phyloP scores from a whole-genome alignment of 2,888 invertebrate species.

The Apamea anceps region DNA sequence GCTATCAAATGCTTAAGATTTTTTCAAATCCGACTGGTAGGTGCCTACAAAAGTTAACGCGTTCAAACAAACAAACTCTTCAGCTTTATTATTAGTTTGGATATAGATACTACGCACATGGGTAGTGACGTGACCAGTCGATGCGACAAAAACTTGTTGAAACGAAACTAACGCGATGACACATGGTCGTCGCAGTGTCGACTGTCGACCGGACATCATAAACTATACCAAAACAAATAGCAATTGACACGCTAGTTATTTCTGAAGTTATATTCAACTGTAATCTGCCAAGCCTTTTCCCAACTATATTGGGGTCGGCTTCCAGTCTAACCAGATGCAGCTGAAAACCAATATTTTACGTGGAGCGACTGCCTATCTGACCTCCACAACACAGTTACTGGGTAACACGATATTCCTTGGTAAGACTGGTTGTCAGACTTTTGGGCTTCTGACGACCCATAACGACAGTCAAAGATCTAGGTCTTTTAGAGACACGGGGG shows the following conservation, averaged over 20 bases:
- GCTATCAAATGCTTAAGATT: too few relatives aligned
- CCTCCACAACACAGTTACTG: too few relatives aligned
- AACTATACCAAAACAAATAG: conserved; percentile 43
- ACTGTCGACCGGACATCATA: conserved; percentile 26
- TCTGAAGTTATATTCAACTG: conserved; percentile 6
- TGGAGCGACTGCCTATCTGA: too few relatives aligned
- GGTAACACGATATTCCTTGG: too few relatives aligned
- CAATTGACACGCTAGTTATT: conserved; percentile 26
- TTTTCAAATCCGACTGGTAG: too few relatives aligned
- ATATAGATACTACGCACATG: neutral
- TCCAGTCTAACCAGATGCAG: neutral
- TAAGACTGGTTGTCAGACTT: too few relatives aligned
- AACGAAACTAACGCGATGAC: conserved; percentile 51
- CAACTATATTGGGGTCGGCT: neutral
- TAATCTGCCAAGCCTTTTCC: neutral
- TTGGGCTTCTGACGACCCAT: too few relatives aligned
- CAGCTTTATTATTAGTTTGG: too few relatives aligned
- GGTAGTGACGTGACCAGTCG: conserved; percentile 25
- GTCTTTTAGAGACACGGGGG: too few relatives aligned
- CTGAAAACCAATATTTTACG: too few relatives aligned
- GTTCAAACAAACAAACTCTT: neutral
- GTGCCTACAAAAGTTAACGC: neutral
- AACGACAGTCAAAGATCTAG: too few relatives aligned
- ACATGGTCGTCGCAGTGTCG: conserved; percentile 24
- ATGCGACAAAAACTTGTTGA: conserved; percentile 51